Percentiles rank a stretch among this genome's conserved stretches.
These are phyloP conservation scores for Apeira syringaria DNA, from an alignment of 2,888 invertebrate genomes.

Conservation along the genomic window DNA sequence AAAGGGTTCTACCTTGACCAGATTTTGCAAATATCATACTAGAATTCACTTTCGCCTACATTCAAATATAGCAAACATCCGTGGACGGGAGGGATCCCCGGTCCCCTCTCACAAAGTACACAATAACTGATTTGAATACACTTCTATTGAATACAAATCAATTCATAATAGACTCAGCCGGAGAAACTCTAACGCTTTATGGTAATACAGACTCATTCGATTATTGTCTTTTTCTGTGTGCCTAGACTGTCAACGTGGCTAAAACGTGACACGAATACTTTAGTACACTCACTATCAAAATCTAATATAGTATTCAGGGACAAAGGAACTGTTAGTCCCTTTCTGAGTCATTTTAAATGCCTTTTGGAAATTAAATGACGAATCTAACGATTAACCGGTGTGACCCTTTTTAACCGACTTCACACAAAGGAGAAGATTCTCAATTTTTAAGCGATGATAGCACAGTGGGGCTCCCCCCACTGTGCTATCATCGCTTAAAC, in stretches of 20 bases:
- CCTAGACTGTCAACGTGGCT: constrained; percentile 31
- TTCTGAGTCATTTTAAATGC: not conserved
- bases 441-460: no score
- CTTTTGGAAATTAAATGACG: no score
- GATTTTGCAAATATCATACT: no score
- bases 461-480: no score
- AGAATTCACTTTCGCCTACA: no score
- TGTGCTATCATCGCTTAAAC: no score
- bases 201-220: constrained; percentile 44
- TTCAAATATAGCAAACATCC: constrained; percentile 17
- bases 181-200: constrained; percentile 50
- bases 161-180: constrained; percentile 48
- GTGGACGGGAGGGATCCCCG: constrained; percentile 32
- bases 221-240: constrained; percentile 39
- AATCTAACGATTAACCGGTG: no score
- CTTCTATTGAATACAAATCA: constrained; percentile 67
- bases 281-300: constrained; percentile 15
- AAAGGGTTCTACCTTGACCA: no score
- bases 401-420: no score
- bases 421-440: no score
- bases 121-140: constrained; percentile 72
- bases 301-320: constrained; percentile 15
- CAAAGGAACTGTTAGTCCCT: constrained; percentile 9
- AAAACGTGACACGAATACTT: constrained; percentile 25
- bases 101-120: constrained; percentile 58